phyloP scores from a whole-genome alignment of 2,888 invertebrate species.

The Nymphalis urticae region DNA sequence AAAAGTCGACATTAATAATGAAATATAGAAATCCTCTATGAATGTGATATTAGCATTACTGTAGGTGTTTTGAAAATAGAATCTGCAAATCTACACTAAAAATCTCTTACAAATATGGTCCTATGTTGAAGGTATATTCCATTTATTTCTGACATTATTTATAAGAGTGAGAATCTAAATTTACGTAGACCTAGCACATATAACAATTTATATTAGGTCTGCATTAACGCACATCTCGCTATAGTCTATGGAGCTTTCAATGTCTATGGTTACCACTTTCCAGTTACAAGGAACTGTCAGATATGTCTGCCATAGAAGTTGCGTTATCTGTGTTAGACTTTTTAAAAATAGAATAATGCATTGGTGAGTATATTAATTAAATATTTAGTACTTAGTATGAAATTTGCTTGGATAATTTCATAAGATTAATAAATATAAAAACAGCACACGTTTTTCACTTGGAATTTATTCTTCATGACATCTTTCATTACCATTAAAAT shows the following conservation, averaged over 20 bases:
- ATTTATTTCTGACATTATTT: neutral
- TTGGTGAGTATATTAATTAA: neutral
- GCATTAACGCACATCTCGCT: no score
- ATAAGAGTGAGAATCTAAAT: neutral
- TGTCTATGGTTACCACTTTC: no score
- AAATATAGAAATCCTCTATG: conserved; percentile 46
- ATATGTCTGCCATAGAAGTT: no score
- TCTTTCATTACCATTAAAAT: neutral
- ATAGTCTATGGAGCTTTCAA: no score
- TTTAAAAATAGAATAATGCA: neutral
- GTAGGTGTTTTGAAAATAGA: conserved; percentile 24
- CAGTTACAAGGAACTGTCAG: no score
- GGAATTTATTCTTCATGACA: no score
- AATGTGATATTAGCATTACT: conserved; percentile 69
- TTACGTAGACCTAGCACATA: neutral
- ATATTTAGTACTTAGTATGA: neutral
- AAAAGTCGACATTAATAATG: conserved; percentile 54
- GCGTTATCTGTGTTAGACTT: neutral
- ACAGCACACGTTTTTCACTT: neutral
- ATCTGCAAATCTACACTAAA: conserved; percentile 9
- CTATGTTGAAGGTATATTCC: neutral
- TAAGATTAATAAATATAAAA: neutral
- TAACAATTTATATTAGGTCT: no score
- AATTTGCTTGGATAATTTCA: neutral
- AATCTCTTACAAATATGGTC: conserved; percentile 17